Base-by-base conservation (phyloP, 1,140 invertebrate species). In the Ceratitis capitata region DNA sequence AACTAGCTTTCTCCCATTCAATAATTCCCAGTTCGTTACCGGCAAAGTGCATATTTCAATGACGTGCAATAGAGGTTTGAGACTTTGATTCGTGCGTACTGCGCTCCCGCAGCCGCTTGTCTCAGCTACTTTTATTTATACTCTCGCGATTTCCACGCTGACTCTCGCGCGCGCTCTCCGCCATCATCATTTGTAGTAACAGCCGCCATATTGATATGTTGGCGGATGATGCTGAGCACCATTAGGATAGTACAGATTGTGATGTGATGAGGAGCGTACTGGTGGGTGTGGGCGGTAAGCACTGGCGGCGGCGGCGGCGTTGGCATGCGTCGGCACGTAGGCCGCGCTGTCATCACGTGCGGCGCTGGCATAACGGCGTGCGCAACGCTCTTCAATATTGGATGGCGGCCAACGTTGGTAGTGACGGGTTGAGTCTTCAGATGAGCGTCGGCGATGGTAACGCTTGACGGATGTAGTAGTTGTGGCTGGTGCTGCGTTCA, bases 261-360 rank as follows among this genome's bases (percentile, higher is more conserved):
- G 93, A 88, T 93, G 92, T n/a, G 93, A 94, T 85, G 91, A 92
- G 2, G 93, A 93, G 86, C 93, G 90, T 23, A 87, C 84, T 84
- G 89, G 89, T 47, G 91, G 86, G 32, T 87, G 87, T 14, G 86
- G 87, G 47, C 85, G 87, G 26, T 87, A 87, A 32, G 42, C 19
- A 39, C 45, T 39, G n/a, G 6, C 5, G 45, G 16, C 51, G 61
- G 58, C 84, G 83, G 86, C 87, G 86, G 88, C 84, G 56, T 89
- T 89, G 61, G 86, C 87, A 86, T 45, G 88, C 83, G 29, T 85
- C 82, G 49, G 84, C 69, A 47, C 69, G 14, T 78, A 78, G 84
- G 5, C 86, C 69, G 42, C 85, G 86, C 58, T 86, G 29, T 89
- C 88, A 35, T 88, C 87, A n/a, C 86, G 88, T 58, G 91, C 89